These are phyloP conservation scores for Tachuris rubrigastra DNA, from an alignment of 2,113 vertebrate species.

Conservation along the genomic window DNA sequence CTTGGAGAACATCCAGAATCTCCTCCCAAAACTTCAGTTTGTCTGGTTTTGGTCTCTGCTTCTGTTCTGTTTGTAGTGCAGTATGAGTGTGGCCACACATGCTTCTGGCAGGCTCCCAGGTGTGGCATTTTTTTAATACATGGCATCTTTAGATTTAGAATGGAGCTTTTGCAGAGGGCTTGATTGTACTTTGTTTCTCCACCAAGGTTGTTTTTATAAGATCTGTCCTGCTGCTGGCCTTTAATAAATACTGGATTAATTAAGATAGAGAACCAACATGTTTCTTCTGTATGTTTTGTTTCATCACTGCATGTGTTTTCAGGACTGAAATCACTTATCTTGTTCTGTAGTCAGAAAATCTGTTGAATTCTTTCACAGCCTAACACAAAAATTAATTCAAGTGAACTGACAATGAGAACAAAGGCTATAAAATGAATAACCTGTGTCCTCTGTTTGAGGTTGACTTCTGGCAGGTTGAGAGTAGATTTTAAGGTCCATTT, in stretches of 20 bases:
- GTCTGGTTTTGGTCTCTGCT: neutral
- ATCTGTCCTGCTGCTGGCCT: neutral
- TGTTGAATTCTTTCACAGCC: neutral
- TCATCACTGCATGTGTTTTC: neutral
- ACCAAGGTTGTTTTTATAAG: neutral
- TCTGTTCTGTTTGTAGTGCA: neutral
- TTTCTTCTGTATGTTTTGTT: neutral
- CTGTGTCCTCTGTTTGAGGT: neutral
- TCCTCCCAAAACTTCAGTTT: neutral
- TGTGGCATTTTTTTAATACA: neutral
- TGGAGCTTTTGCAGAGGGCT: neutral
- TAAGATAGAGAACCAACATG: neutral
- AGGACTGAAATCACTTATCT: neutral
- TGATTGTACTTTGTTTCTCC: neutral
- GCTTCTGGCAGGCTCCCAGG: neutral
- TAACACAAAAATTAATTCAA: neutral
- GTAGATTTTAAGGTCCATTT: neutral
- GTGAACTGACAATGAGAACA: neutral
- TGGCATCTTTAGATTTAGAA: neutral
- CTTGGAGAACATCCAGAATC: neutral
- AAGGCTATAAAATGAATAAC: neutral
- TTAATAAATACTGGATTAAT: neutral
- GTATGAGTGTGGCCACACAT: neutral
- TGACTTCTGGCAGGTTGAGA: neutral
- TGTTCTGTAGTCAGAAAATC: rapidly evolving